Evolutionary conservation across 92 coral and sea anemone genomes (phyloP).

Genomic region (Zoanthus sociatus): DNA sequence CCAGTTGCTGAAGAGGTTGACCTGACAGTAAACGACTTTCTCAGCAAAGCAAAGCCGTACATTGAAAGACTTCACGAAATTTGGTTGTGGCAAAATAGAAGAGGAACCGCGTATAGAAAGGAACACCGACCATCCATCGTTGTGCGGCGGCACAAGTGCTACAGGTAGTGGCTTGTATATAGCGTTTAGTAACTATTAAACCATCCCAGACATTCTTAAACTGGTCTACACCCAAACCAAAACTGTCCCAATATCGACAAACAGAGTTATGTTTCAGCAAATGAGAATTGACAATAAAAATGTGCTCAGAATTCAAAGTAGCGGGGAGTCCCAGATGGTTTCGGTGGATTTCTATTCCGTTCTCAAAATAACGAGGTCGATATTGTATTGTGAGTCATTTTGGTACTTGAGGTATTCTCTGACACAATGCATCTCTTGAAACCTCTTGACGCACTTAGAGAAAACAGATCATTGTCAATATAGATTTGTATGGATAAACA

Average conservation of each 20-base stretch:
- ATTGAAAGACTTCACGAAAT: constrained; percentile 98
- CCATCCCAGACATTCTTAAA: neutral
- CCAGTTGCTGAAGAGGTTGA: constrained; percentile 93
- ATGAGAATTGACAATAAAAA: neutral
- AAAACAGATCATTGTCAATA: constrained; percentile 54
- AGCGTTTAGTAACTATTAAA: neutral
- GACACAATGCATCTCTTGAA: constrained; percentile 40
- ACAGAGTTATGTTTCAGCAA: constrained; percentile 17
- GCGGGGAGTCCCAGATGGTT: constrained; percentile 17
- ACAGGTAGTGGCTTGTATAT: constrained; percentile 67
- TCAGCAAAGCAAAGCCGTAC: constrained; percentile 99
- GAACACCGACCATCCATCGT: constrained; percentile 97
- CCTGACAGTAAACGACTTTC: constrained; percentile 89
- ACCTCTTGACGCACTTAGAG: constrained; percentile 36
- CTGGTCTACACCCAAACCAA: neutral
- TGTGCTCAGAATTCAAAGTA: constrained; percentile 36
- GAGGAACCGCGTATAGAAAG: constrained; percentile 91
- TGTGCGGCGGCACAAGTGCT: constrained; percentile 92
- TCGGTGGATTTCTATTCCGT: neutral
- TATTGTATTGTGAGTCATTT: neutral
- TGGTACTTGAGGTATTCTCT: constrained; percentile 24
- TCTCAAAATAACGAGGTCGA: constrained; percentile 27
- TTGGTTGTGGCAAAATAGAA: constrained; percentile 98
- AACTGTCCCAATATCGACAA: constrained; percentile 17
- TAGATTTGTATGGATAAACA: constrained; percentile 55